Base-by-base conservation (phyloP, 92 coral and sea anemone species). In the Chrysogorgia sp. region DNA sequence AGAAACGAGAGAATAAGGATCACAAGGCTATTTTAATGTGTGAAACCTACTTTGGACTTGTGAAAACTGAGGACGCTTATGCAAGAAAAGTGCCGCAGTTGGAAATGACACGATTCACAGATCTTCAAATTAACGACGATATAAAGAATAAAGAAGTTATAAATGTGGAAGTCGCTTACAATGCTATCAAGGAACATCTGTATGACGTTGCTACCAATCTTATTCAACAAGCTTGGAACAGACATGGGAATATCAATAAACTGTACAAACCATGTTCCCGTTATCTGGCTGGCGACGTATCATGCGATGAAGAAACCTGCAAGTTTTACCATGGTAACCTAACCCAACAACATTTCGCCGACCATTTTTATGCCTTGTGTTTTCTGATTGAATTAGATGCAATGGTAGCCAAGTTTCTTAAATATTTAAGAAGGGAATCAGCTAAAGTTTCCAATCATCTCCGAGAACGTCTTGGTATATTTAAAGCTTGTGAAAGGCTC, bases 11-110 rank as follows among this genome's bases (percentile, higher is more conserved):
- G 30, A 88, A 79, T 77, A 43, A 1, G 41, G 65, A 78, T 28
- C 86, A 63, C 58, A 83, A 76, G 63, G 69, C 63, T 2, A 81
- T 90, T 6, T 85, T 77, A 62, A 80, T 76, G 82, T 90, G 94
- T 66, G 89, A 90, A 82, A 30, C 29, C 31, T 84, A 83, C 82
- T 87, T 82, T 48, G 94, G 94, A 35, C 81, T 90, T 34, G 37
- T 65, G 55, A 59, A 77, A 14, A 86, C 81, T 2, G 89, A 85
- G 19, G 82, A 88, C 21, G 26, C 86, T 1, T 80, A 76, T 17
- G 66, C 59, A 31, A 80, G 86, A 20, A 52, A 71, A 33, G 63
- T 71, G 23, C 78, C 78, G 14, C 63, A 14, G 31, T 47, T 14
- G 28, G 78, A 52, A 71, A 40, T 31, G 63, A 55, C 41, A 23